A percentile compares a stretch with the other conserved stretches of the same genome.
Evolutionary conservation across 2,113 vertebrate species (phyloP).

Genomic region (Oriolus oriolus): DNA sequence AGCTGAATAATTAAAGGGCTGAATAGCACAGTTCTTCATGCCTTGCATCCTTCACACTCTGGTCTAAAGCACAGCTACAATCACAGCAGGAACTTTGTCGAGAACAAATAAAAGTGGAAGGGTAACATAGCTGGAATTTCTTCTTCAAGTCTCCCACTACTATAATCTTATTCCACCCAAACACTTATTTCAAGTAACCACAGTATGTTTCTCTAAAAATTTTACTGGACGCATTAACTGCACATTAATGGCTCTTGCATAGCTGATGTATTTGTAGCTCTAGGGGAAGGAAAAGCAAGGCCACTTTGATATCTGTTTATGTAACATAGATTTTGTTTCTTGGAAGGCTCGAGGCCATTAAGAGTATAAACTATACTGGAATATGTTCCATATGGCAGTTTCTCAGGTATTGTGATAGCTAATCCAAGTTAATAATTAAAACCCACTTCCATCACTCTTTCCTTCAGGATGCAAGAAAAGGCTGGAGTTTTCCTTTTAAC

Average conservation of each 20-base stretch:
- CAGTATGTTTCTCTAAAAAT: not conserved
- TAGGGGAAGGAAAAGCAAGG: conserved; percentile 29
- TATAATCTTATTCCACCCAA: conserved; percentile 1
- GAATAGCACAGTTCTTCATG: not conserved
- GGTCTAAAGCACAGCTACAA: not conserved
- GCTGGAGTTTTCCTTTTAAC: not conserved
- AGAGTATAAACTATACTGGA: conserved; percentile 7
- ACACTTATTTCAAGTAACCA: not conserved
- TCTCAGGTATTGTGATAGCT: conserved; percentile 40
- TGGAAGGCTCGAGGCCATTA: conserved; percentile 30
- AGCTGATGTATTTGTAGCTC: conserved; percentile 35
- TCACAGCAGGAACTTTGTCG: conserved; percentile 30
- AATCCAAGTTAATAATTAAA: conserved; percentile 60
- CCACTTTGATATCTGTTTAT: conserved; percentile 37
- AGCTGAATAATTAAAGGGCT: not conserved
- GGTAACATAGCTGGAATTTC: conserved; percentile 52
- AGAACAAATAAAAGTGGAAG: conserved; percentile 51
- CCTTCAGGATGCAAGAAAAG: not conserved
- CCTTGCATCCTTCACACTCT: not conserved
- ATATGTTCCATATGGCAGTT: conserved; percentile 51
- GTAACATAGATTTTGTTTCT: conserved; percentile 36
- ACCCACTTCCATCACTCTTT: not conserved
- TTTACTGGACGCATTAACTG: conserved; percentile 31
- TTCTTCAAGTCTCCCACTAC: conserved; percentile 29
- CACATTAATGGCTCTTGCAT: conserved; percentile 4